Evolutionary conservation across 1,140 invertebrate species (phyloP).

Genomic region (Trichonephila inaurata): DNA sequence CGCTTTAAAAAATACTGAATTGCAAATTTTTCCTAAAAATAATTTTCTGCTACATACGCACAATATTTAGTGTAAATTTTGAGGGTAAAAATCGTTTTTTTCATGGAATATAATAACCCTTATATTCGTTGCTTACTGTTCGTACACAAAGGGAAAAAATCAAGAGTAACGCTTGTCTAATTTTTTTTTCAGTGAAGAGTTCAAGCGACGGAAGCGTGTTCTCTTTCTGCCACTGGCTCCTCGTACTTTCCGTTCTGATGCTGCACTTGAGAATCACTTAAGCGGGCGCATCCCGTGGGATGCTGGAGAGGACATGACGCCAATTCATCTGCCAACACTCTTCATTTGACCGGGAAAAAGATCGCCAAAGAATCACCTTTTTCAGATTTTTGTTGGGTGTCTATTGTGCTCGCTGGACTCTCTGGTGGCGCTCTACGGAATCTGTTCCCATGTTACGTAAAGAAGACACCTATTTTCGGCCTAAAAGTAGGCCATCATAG

Average conservation of each 20-base stretch:
- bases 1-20: too few relatives aligned
- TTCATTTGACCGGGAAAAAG: background rate
- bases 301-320: background rate
- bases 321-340: slow-evolving; percentile 30
- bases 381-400: background rate
- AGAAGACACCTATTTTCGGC: too few relatives aligned
- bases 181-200: slow-evolving; percentile 28
- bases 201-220: background rate
- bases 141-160: background rate
- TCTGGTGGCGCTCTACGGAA: too few relatives aligned
- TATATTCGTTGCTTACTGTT: too few relatives aligned
- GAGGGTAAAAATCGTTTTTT: too few relatives aligned
- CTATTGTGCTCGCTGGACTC: background rate
- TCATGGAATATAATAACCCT: too few relatives aligned
- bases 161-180: background rate
- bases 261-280: slow-evolving; percentile 31
- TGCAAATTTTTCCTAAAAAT: too few relatives aligned
- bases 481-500: too few relatives aligned
- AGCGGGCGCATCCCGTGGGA: background rate
- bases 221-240: slow-evolving; percentile 19
- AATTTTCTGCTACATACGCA: too few relatives aligned
- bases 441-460: too few relatives aligned
- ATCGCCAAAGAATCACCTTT: background rate
- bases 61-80: too few relatives aligned
- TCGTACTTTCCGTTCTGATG: background rate